Percentiles rank a stretch among this genome's conserved stretches.
phyloP scores from a whole-genome alignment of 2,797 vertebrate genomes.

The Clarias laeviceps region DNA sequence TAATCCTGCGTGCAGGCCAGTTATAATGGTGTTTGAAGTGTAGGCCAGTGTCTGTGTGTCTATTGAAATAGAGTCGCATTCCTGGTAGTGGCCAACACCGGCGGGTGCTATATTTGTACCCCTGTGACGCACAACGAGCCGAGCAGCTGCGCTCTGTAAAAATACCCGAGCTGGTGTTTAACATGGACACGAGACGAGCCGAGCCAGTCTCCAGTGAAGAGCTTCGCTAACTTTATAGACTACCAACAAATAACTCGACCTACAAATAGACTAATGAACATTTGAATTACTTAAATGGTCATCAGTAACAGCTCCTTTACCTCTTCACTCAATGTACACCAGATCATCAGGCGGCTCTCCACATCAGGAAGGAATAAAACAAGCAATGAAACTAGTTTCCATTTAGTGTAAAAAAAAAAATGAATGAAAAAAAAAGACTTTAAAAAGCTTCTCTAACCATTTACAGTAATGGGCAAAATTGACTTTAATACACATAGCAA shows the following conservation, averaged over 20 bases:
- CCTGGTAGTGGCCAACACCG: constrained; percentile 56
- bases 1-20: background rate
- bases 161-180: constrained; percentile 12
- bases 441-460: background rate
- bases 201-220: background rate
- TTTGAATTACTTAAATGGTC: background rate
- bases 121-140: constrained; percentile 29
- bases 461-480: too few species aligned
- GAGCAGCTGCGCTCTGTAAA: constrained; percentile 59
- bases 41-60: background rate
- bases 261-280: background rate
- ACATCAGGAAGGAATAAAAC: background rate
- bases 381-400: background rate
- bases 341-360: background rate
- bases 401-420: background rate
- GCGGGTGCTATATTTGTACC: constrained; percentile 74
- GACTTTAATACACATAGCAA: too few species aligned
- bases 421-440: background rate
- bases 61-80: constrained; percentile 35
- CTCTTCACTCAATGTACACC: background rate
- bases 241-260: background rate
- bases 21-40: constrained; percentile 10
- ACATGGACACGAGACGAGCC: background rate
- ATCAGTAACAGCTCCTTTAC: background rate
- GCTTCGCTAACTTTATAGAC: background rate